Evolutionary conservation across 2,797 vertebrate species (phyloP).

Genomic region (Pangasius djambal): DNA sequence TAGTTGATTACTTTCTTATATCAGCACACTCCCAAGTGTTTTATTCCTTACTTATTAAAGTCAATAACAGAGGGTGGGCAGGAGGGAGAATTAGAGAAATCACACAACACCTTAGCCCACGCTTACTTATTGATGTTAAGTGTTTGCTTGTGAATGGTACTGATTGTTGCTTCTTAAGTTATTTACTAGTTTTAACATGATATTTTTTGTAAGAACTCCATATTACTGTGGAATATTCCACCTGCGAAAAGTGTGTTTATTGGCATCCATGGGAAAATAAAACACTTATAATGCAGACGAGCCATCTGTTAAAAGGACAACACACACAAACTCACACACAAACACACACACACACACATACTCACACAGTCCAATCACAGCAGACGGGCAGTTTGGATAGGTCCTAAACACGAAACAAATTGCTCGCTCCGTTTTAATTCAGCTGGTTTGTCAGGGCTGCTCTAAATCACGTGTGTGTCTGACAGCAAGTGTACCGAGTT

Average conservation of each 20-base stretch:
- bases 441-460: conserved; percentile 75
- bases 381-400: conserved; percentile 43
- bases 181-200: neutral
- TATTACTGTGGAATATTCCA: conserved; percentile 71
- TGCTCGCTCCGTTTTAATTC: conserved; percentile 54
- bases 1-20: neutral
- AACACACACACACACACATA: conserved; percentile 20
- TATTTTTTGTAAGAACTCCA: conserved; percentile 49
- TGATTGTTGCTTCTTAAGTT: neutral
- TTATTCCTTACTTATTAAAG: neutral
- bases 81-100: neutral
- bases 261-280: conserved; percentile 79
- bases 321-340: conserved; percentile 22
- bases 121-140: neutral
- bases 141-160: neutral
- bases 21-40: neutral
- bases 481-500: conserved; percentile 68
- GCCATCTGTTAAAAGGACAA: conserved; percentile 72
- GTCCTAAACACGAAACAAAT: conserved; percentile 49
- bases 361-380: conserved; percentile 13
- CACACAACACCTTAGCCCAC: neutral
- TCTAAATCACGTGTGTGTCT: conserved; percentile 47
- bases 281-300: conserved; percentile 78
- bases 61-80: neutral
- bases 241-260: conserved; percentile 79